Percentiles rank a stretch among this genome's conserved stretches.
Evolutionary conservation across 2,113 vertebrate species (phyloP).

Genomic region (Pangasianodon hypophthalmus): DNA sequence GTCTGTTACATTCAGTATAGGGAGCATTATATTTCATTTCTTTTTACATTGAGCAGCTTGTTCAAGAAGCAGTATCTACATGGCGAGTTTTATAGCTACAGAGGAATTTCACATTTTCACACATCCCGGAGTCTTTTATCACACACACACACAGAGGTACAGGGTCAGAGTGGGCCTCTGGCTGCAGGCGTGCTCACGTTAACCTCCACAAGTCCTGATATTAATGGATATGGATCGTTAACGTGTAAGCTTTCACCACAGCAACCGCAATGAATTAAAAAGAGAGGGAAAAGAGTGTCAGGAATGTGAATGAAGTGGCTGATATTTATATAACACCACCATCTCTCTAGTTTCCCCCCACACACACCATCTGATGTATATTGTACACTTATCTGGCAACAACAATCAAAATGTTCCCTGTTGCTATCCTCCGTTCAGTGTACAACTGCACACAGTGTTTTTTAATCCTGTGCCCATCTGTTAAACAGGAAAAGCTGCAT

Average conservation of each 20-base stretch:
- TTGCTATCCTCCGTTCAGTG: constrained; percentile 10
- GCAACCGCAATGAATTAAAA: neutral
- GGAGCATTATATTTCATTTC: neutral
- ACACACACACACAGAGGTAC: neutral
- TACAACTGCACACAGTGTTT: neutral
- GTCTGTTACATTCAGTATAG: neutral
- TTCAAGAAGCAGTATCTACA: neutral
- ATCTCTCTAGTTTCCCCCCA: neutral
- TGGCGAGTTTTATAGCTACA: neutral
- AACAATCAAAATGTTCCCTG: constrained; percentile 1
- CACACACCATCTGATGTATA: constrained; percentile 29
- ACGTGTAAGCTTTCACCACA: neutral
- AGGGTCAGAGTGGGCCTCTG: neutral
- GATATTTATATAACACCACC: constrained; percentile 29
- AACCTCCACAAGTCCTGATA: neutral
- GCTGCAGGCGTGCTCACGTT: neutral
- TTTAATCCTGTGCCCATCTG: neutral
- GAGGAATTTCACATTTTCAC: neutral
- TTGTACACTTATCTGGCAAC: neutral
- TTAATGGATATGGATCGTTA: constrained; percentile 8
- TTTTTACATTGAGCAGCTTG: neutral
- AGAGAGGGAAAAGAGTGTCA: too few relatives aligned
- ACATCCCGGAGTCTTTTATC: neutral
- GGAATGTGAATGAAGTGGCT: constrained; percentile 4
- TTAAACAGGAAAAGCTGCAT: neutral